phyloP scores from a whole-genome alignment of 2,113 vertebrate species.

The Cygnus atratus region DNA sequence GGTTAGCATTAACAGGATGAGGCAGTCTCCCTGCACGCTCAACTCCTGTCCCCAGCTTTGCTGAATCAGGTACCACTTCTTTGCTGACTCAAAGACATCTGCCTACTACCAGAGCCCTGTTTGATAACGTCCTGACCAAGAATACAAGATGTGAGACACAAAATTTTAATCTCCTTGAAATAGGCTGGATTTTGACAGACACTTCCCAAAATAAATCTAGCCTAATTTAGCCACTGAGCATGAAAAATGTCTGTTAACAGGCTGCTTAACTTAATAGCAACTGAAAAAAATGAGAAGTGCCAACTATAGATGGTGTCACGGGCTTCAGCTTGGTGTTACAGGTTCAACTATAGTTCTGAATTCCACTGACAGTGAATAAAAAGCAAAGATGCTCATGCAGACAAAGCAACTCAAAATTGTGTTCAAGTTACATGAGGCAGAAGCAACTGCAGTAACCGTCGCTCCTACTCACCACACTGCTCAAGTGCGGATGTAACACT shows the following conservation, averaged over 20 bases:
- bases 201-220: background rate
- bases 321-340: background rate
- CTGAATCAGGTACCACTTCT: background rate
- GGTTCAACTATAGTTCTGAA: background rate
- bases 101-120: background rate
- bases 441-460: background rate
- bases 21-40: background rate
- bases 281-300: background rate
- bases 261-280: background rate
- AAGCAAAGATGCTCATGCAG: background rate
- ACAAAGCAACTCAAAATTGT: background rate
- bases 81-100: background rate
- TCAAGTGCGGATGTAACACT: background rate
- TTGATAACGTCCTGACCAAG: rapidly evolving
- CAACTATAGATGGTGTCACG: background rate
- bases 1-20: background rate
- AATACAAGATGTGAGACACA: background rate
- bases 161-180: background rate
- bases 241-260: background rate
- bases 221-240: background rate
- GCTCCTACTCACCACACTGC: background rate
- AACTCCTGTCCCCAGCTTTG: background rate
- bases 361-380: background rate
- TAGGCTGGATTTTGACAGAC: background rate
- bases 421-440: background rate